Evolutionary conservation across 1,140 invertebrate genomes (phyloP).

Genomic region (Bombus pyrosoma): DNA sequence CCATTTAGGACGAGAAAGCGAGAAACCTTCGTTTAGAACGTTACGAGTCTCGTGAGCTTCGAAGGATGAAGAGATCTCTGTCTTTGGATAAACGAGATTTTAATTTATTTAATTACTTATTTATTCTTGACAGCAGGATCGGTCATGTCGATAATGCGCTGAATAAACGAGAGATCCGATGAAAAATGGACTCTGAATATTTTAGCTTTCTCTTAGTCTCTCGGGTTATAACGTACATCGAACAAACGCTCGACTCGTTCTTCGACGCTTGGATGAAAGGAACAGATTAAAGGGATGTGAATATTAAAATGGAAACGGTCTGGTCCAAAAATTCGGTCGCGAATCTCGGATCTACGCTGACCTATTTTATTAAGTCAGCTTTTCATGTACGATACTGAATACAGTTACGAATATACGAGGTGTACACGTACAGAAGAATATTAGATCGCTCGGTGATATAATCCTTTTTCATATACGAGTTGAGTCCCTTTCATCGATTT

Average conservation of each 20-base stretch:
- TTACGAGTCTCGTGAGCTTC: too few relatives aligned
- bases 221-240: too few relatives aligned
- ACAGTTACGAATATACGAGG: background rate
- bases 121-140: too few relatives aligned
- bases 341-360: background rate
- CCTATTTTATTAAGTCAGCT: constrained; percentile 41
- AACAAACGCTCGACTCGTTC: background rate
- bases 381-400: constrained; percentile 31
- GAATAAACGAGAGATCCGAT: too few relatives aligned
- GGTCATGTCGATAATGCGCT: too few relatives aligned
- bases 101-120: background rate
- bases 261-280: background rate
- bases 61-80: too few relatives aligned
- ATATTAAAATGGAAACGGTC: background rate
- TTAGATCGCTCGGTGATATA: constrained; percentile 26
- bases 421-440: background rate
- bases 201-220: too few relatives aligned
- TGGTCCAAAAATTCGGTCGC: constrained; percentile 17
- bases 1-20: too few relatives aligned
- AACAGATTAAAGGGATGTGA: background rate
- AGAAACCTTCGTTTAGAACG: background rate
- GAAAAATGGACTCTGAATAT: too few relatives aligned
- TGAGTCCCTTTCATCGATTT: constrained; percentile 43
- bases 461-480: constrained; percentile 5
- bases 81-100: background rate